phyloP scores from a whole-genome alignment of 2,797 vertebrate genomes.

The Pangasius sanitwongsei region DNA sequence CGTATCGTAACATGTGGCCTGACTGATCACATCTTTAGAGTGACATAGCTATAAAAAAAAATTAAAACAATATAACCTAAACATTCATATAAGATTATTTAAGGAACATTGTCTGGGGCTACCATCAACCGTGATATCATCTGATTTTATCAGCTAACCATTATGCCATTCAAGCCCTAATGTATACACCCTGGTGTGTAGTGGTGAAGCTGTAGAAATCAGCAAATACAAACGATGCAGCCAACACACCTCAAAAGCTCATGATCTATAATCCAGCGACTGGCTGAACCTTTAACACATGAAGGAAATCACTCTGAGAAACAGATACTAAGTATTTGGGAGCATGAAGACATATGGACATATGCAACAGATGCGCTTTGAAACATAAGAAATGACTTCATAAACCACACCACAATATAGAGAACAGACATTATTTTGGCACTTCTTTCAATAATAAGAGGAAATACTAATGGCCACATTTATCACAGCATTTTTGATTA shows the following conservation, averaged over 20 bases:
- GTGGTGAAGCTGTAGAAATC: background rate
- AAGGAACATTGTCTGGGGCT: background rate
- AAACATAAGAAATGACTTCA: background rate
- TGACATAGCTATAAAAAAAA: background rate
- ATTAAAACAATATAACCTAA: background rate
- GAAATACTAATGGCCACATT: background rate
- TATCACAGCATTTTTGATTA: constrained; percentile 17
- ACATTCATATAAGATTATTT: background rate
- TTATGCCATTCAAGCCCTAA: background rate
- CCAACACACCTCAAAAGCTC: background rate
- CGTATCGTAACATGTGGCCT: background rate
- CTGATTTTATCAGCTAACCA: background rate
- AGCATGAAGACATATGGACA: too few relatives aligned
- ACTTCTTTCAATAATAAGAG: background rate
- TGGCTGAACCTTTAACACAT: background rate
- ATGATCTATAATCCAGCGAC: background rate
- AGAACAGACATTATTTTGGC: background rate
- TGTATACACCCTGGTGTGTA: background rate
- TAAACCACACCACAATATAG: background rate
- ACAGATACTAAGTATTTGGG: background rate
- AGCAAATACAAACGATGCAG: background rate
- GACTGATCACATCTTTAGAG: background rate
- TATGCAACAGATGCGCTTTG: background rate
- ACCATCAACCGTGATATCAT: background rate
- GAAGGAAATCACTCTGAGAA: background rate